Percentiles rank a stretch among this genome's conserved stretches.
phyloP scores from a whole-genome alignment of 2,888 invertebrate species.

The Zonitis immaculata region DNA sequence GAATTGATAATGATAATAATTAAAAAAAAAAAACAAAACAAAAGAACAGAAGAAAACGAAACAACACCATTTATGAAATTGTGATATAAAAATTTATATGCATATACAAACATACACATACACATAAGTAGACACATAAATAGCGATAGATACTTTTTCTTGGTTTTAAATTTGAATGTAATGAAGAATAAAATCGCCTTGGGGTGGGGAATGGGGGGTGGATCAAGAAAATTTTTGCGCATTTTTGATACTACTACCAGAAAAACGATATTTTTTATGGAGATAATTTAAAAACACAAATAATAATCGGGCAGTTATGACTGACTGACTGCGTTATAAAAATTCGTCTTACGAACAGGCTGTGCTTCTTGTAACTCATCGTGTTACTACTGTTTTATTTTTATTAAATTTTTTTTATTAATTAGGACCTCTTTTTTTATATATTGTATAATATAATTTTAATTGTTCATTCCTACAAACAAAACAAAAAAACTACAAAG shows the following conservation, averaged over 20 bases:
- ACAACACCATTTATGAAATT: conserved; percentile 33
- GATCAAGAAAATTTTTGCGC: conserved; percentile 16
- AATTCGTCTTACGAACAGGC: conserved; percentile 34
- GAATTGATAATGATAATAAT: not conserved
- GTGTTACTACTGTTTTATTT: conserved; percentile 29
- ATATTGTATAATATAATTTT: too few species aligned
- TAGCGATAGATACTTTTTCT: too few species aligned
- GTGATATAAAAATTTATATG: too few species aligned
- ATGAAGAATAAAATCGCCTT: too few species aligned
- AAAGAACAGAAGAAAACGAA: too few species aligned
- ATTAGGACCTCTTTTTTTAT: conserved; percentile 4
- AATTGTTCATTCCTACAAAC: too few species aligned
- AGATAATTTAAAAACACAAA: not conserved
- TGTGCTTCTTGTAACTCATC: conserved; percentile 40
- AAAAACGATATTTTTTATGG: conserved; percentile 4
- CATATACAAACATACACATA: too few species aligned
- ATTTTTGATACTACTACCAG: conserved; percentile 5
- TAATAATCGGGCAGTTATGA: conserved; percentile 18
- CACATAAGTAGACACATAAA: too few species aligned
- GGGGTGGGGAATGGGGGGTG: too few species aligned
- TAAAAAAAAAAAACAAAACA: too few species aligned
- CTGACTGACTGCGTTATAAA: conserved; percentile 27
- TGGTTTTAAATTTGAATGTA: not conserved
- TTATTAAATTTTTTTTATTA: conserved; percentile 27
- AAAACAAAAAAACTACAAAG: too few species aligned